Conservation (phyloP, 2,888 invertebrate species). For the Villa cingulata region DNA sequence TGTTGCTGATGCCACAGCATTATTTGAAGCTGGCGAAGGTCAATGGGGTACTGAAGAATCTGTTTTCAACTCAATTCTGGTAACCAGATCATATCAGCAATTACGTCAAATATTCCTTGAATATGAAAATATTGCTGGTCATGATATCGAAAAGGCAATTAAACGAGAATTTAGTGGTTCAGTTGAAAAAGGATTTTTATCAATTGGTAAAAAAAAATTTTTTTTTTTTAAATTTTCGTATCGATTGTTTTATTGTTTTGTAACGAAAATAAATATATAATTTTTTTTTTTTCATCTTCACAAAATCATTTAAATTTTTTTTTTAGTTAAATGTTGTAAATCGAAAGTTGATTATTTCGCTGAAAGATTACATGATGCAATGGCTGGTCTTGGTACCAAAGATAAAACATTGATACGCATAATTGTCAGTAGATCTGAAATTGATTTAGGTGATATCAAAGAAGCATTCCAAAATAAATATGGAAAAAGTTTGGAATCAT, state of each 20-base stretch:
- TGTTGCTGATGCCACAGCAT: conserved; percentile 65
- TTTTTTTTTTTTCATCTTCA: not conserved
- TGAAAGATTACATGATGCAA: conserved; percentile 74
- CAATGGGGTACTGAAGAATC: conserved; percentile 89
- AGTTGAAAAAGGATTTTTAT: conserved; percentile 71
- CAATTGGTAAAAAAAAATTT: conserved; percentile 55
- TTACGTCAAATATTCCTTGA: conserved; percentile 73
- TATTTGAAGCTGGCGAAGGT: conserved; percentile 64
- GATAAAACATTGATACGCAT: conserved; percentile 87
- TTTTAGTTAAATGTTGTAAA: conserved; percentile 71
- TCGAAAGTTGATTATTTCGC: conserved; percentile 87
- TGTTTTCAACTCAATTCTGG: conserved; percentile 71
- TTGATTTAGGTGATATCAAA: conserved; percentile 86
- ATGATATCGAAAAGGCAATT: conserved; percentile 72
- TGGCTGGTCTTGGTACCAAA: conserved; percentile 79
- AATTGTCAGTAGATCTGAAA: conserved; percentile 78
- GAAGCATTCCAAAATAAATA: conserved; percentile 75
- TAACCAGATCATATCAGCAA: conserved; percentile 80
- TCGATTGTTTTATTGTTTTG: not conserved
- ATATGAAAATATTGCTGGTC: conserved; percentile 66
- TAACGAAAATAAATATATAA: not conserved
- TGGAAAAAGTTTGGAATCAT: conserved; percentile 67
- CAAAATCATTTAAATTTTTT: not conserved
- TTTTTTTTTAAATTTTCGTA: not conserved
- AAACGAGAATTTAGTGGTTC: conserved; percentile 81